A percentile compares a stretch with the other conserved stretches of the same genome.
Conservation (phyloP, 2,113 vertebrate genomes). For the Hippocampus barbouri region DNA sequence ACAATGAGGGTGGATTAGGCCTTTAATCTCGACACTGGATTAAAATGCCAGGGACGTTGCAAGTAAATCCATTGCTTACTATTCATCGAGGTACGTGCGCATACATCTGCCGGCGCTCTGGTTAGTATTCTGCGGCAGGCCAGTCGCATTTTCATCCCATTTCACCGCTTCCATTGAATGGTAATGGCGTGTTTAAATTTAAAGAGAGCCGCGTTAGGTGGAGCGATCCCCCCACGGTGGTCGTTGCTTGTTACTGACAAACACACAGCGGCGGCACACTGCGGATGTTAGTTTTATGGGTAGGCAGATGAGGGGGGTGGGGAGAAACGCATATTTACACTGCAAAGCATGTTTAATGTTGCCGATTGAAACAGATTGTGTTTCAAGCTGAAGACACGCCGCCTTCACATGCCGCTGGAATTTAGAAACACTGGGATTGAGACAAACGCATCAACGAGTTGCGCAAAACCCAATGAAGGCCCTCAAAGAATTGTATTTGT, state of each 20-base stretch:
- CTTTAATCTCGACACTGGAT: conserved; percentile 68
- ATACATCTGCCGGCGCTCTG: conserved; percentile 48
- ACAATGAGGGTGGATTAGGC: conserved; percentile 57
- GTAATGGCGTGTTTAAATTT: conserved; percentile 58
- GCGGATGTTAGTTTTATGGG: conserved; percentile 29
- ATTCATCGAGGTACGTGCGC: conserved; percentile 47
- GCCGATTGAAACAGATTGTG: neutral
- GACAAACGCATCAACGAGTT: too few relatives aligned
- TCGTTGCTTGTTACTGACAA: conserved; percentile 32
- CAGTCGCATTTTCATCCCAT: conserved; percentile 64
- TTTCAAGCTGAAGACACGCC: neutral
- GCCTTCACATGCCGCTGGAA: neutral
- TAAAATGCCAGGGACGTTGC: conserved; percentile 65
- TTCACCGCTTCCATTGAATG: conserved; percentile 51
- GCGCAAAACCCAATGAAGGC: too few relatives aligned
- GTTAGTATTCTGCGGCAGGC: conserved; percentile 76
- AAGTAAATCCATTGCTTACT: conserved; percentile 71
- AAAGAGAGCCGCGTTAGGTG: conserved; percentile 48
- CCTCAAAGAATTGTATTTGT: too few relatives aligned
- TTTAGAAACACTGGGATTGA: neutral
- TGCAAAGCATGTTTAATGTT: neutral
- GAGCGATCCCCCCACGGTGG: conserved; percentile 34
- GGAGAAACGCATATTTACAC: neutral
- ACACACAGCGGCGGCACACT: conserved; percentile 26
- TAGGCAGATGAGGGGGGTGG: neutral